Base-by-base conservation (phyloP, 2,797 vertebrate species). In the Pangasius krempfi region DNA sequence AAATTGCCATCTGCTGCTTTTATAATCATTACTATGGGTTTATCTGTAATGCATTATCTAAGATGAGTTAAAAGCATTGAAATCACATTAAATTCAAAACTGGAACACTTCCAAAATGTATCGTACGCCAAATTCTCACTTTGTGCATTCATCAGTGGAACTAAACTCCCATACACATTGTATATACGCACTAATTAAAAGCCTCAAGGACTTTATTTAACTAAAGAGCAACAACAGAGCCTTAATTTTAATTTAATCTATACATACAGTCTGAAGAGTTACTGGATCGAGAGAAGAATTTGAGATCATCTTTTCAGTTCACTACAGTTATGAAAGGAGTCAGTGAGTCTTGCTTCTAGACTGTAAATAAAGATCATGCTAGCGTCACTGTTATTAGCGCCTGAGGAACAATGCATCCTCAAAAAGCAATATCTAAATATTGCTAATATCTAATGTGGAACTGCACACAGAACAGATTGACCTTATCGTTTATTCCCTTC, bases 1-100 rank as follows among this genome's bases (percentile, higher is more conserved):
- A 47, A 84, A 66, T 8, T 27, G 37, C 58, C 33, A 82, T 81
- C 37, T 83, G 33, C 44, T 47, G 60, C 60, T 84, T 64, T 83
- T 66, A 50, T 47, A 64, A 14, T 83, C 81, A 64, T 8, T 83
- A n/a, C 81, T 66, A 66, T 12, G 44, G 62, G 27, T n/a, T 82
- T 82, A 82, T 40, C 10, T 25, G 10, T 27, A 60, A 1, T 25
- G 33, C 79, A 62, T 82, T 64, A 40, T 64, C 58, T 16, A 18
- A 44, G 13, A 64, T n/a, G 25, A 82, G 58, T 64, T 47, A 64
- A 83, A 47, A 47, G 33, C 40, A 84, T 50, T 30, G 30, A 84
- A 66, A 12, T n/a, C 1, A 10, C 40, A 66, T 84, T 18, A 30
- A 27, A 20, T 84, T 84, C 40, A 66, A 66, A 20, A 84, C 12